Base-by-base conservation (phyloP, 1,140 invertebrate genomes). In the Heliconius congener region DNA sequence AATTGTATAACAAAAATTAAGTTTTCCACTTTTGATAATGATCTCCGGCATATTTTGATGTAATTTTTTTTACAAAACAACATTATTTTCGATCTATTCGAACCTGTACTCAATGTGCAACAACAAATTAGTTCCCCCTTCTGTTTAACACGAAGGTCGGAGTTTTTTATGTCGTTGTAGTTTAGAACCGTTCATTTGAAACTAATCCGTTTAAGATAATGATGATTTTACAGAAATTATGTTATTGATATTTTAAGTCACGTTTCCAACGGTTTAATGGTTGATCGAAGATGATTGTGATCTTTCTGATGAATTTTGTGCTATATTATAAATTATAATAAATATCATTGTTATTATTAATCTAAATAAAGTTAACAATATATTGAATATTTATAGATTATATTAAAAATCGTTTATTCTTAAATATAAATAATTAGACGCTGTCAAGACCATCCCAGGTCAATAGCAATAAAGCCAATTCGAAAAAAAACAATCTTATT, bases 211-310 rank as follows among this genome's bases (percentile, higher is more conserved):
- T 79, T 74, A 79, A 74, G 46, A 18, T 57, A 71, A 74, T 60
- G 73, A 73, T 79, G 77, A 79, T 79, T 79, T 75, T 52, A 79
- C 73, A 71, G 23, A 66, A 71, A 71, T 74, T 50, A 78, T 74
- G 23, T 50, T 57, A 71, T 46, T 37, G 60, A 52, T 78, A 71
- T 75, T 52, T 79, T 79, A 66, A 66, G 23, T 27, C 23, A 66
- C 9, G 60, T 6, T 66, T 66, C 60, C 27, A 66, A 66, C 23
- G 19, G n/a, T 3, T 19, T 60, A 60, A 60, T 23, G 57, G 23
- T 57, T 57, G 19, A 27, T 66, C n/a, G 4, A 30, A 27, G 60
- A 66, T 66, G 55, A 57, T 23, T 57, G 23, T 66, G 55, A 57
- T 57, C 19, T 57, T 57, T 57, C 55, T 57, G n/a, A 57, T n/a